Conservation (phyloP, 2,888 invertebrate species). For the Tenthredo notha region DNA sequence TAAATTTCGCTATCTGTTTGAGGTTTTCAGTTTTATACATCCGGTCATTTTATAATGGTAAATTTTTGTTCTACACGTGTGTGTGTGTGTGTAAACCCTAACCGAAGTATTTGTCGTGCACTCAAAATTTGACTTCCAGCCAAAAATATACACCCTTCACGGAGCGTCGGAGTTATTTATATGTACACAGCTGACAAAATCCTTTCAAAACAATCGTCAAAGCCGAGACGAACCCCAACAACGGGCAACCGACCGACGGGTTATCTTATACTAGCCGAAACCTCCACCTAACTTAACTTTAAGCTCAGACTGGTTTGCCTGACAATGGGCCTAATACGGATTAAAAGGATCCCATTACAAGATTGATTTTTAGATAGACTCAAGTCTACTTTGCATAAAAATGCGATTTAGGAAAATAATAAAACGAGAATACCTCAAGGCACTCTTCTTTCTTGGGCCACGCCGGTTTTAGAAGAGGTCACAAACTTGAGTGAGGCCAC, state of each 20-base stretch:
- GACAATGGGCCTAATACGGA: conserved; percentile 61
- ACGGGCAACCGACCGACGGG: conserved; percentile 37
- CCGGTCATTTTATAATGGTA: conserved; percentile 30
- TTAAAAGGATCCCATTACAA: conserved; percentile 64
- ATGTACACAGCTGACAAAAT: conserved; percentile 69
- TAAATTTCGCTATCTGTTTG: conserved; percentile 20
- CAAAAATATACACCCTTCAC: conserved; percentile 68
- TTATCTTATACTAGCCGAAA: conserved; percentile 42
- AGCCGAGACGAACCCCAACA: conserved; percentile 54
- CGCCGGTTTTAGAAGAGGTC: conserved; percentile 39
- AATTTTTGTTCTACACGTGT: neutral
- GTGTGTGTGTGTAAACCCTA: neutral
- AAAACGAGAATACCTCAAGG: conserved; percentile 38
- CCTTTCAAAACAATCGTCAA: conserved; percentile 67
- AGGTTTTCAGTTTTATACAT: neutral
- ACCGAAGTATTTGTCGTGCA: conserved; percentile 68
- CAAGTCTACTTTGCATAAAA: conserved; percentile 60
- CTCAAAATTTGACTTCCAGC: conserved; percentile 74
- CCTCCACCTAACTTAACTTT: conserved; percentile 32
- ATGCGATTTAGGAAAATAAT: conserved; percentile 54
- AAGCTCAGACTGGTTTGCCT: conserved; percentile 31
- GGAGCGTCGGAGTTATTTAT: conserved; percentile 57
- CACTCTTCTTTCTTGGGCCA: neutral
- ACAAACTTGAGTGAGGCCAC: neutral
- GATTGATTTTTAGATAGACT: conserved; percentile 62